Evolutionary conservation across 1,140 invertebrate species (phyloP).

Genomic region (Chironomus tepperi): DNA sequence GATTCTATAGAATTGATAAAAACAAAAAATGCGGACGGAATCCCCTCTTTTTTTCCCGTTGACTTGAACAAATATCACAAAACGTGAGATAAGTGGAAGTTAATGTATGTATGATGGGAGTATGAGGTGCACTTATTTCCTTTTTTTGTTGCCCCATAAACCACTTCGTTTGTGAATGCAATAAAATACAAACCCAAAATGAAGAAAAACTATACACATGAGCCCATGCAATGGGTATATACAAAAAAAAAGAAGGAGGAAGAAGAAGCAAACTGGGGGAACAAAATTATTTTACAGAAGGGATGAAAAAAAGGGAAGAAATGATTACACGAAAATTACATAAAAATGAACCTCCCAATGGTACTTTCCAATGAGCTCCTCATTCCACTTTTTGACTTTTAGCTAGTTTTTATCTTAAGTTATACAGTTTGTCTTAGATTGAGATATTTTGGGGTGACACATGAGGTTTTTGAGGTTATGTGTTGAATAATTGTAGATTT

Average conservation of each 20-base stretch:
- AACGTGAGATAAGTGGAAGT: background rate
- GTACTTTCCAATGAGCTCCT: background rate
- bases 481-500: too few relatives aligned
- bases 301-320: background rate
- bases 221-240: background rate
- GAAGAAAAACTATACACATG: background rate
- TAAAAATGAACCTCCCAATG: constrained; percentile 20
- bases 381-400: too few relatives aligned
- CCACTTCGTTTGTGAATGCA: background rate
- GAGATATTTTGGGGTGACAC: too few relatives aligned
- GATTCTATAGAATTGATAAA: background rate
- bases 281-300: too few relatives aligned
- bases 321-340: constrained; percentile 24
- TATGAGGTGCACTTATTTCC: too few relatives aligned
- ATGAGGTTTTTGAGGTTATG: too few relatives aligned
- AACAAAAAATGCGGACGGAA: background rate
- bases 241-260: background rate
- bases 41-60: background rate
- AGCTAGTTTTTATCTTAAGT: too few relatives aligned
- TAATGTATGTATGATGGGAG: too few relatives aligned
- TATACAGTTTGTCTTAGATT: too few relatives aligned
- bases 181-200: constrained; percentile 3
- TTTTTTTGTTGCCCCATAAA: background rate
- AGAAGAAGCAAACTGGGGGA: constrained; percentile 10
- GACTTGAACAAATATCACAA: background rate